These are phyloP conservation scores for Ceratoteleas bidentatus DNA, from an alignment of 1,140 invertebrate species.

Conservation along the genomic window DNA sequence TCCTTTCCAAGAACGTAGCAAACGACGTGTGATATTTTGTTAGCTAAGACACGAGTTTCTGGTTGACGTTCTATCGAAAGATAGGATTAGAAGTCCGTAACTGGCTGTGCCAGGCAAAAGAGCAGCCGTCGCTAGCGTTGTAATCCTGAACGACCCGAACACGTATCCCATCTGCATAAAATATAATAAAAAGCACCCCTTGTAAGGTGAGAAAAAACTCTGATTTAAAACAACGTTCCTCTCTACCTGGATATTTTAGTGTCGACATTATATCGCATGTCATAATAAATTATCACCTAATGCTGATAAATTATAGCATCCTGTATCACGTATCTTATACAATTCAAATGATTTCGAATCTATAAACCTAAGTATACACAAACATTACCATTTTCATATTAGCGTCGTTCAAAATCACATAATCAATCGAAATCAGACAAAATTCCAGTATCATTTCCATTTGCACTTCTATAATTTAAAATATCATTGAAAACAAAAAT, in stretches of 20 bases:
- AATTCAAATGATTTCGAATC: too few species aligned
- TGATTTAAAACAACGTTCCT: constrained; percentile 67
- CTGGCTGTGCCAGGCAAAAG: constrained; percentile 73
- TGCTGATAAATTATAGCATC: constrained; percentile 28
- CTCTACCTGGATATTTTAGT: constrained; percentile 48
- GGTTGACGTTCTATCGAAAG: constrained; percentile 57
- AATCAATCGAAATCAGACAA: too few species aligned
- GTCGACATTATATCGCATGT: constrained; percentile 25
- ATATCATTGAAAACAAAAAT: too few species aligned
- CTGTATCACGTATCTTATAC: too few species aligned
- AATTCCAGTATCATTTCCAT: too few species aligned
- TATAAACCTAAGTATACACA: too few species aligned
- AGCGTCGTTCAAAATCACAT: too few species aligned
- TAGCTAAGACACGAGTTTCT: constrained; percentile 1
- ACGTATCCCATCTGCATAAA: constrained; percentile 75
- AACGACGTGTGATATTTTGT: background rate
- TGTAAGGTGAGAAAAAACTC: constrained; percentile 63
- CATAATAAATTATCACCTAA: constrained; percentile 56
- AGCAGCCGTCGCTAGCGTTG: constrained; percentile 71
- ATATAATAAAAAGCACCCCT: constrained; percentile 66
- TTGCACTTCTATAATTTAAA: too few species aligned
- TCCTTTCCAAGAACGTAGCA: background rate
- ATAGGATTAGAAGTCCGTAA: constrained; percentile 71
- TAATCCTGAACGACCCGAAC: constrained; percentile 74
- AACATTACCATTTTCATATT: too few species aligned